Base-by-base conservation (phyloP, 1,140 invertebrate genomes). In the Contarinia nasturtii region DNA sequence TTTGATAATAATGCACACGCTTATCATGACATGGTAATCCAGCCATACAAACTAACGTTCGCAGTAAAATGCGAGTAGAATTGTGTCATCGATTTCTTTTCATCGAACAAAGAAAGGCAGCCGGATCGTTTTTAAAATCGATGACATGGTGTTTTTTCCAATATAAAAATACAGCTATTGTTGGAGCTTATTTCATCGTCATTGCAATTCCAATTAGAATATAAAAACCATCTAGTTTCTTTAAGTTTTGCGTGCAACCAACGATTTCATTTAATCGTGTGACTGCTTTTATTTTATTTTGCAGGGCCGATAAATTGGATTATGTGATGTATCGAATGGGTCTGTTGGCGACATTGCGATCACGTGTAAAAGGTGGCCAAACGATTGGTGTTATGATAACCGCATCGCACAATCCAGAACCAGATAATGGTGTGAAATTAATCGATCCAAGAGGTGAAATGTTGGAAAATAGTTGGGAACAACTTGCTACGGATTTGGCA, bases 381-480 rank as follows among this genome's bases (percentile, higher is more conserved):
- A 56, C 76, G 17, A 81, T 93, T 59, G 95, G 95, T 34, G 74
- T 96, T 1, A 97, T 98, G 93, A 94, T 99, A 54, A 99, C 96
- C 17, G 96, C 96, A 0, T 98, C 93, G 2, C 96, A 99, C 59
- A 99, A 99, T 68, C 82, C 91, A 27, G 88, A 86, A 59, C 73
- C 76, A 1, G 96, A 99, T 62, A 99, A 99, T 70, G 96, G 96
- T 7, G 81, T 97, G 0, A 99, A 99, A 65, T 64, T 99, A 7
- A 77, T 98, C 45, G 95, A 98, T 66, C 90, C 91, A 1, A 71
- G 74, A 55, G 96, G 96, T 1, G 91, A 96, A 67, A 98, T 99
- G 95, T 60, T 98, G 51, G 86, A 93, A 53, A 63, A 74, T 48
- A 75, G 75, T 38, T 98, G 94, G 94, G 95, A 98, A 67, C 61